These are phyloP conservation scores for Amazona ochrocephala DNA, from an alignment of 2,797 vertebrate genomes.

Conservation along the genomic window DNA sequence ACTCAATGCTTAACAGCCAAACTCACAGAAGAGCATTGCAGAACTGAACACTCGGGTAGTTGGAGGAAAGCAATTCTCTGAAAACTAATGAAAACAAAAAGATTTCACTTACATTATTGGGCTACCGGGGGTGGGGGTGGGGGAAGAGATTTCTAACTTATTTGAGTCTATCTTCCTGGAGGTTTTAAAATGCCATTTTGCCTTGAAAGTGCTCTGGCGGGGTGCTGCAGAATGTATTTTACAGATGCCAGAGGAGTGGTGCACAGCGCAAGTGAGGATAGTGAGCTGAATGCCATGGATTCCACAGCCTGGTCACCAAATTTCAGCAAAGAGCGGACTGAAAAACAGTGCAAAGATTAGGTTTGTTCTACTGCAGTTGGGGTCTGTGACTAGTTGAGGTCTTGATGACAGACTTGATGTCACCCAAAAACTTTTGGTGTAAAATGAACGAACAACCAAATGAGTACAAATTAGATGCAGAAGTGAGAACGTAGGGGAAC, in stretches of 20 bases:
- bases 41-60: not conserved
- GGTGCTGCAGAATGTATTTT: not conserved
- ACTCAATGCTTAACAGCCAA: not conserved
- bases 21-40: not conserved
- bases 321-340: not conserved
- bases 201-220: not conserved
- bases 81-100: conserved; percentile 30
- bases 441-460: not conserved
- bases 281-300: not conserved
- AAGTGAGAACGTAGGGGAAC: not conserved
- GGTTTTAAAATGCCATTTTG: not conserved
- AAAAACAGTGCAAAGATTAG: not conserved
- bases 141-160: not conserved
- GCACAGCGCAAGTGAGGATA: not conserved
- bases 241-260: not conserved
- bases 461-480: not conserved
- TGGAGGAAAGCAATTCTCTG: conserved; percentile 22
- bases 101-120: not conserved
- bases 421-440: not conserved
- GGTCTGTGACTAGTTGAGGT: not conserved
- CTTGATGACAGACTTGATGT: not conserved
- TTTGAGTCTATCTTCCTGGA: not conserved
- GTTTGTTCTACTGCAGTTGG: not conserved
- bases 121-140: not conserved
- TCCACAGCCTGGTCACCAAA: not conserved